phyloP scores from a whole-genome alignment of 2,797 vertebrate genomes.

The Gorsachius magnificus region DNA sequence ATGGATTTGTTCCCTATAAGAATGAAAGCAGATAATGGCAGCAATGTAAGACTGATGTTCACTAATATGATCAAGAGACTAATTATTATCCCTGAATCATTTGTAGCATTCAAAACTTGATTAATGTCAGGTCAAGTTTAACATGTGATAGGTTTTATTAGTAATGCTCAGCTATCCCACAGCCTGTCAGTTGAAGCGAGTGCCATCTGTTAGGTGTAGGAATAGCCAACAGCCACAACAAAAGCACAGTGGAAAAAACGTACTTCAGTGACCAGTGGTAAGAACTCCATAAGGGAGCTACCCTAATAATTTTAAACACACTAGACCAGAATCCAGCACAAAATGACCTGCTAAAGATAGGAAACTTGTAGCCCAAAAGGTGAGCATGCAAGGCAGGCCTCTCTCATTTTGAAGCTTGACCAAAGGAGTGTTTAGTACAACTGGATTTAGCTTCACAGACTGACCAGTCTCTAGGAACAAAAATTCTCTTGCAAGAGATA shows the following conservation, averaged over 20 bases:
- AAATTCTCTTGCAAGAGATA: neutral
- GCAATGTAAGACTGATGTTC: constrained; percentile 53
- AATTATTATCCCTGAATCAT: constrained; percentile 74
- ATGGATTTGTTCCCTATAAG: constrained; percentile 50
- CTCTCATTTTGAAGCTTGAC: neutral
- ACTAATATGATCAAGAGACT: constrained; percentile 70
- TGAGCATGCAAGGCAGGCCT: fast-evolving
- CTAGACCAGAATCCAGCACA: neutral
- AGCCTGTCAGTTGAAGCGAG: constrained; percentile 57
- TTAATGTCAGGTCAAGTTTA: constrained; percentile 76
- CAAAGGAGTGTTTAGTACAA: neutral
- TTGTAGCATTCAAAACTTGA: constrained; percentile 73
- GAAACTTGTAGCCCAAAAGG: neutral
- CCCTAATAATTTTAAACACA: neutral
- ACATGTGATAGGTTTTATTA: constrained; percentile 72
- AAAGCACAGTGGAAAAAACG: constrained; percentile 10
- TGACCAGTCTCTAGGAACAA: neutral
- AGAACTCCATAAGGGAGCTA: neutral
- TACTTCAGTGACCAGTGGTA: neutral
- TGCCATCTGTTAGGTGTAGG: constrained; percentile 64
- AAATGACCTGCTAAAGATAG: neutral
- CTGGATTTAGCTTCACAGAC: neutral
- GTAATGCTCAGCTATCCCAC: constrained; percentile 69
- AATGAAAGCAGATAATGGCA: constrained; percentile 57
- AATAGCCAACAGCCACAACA: constrained; percentile 67